These are phyloP conservation scores for Sinella curviseta DNA, from an alignment of 1,140 invertebrate genomes.

Conservation along the genomic window DNA sequence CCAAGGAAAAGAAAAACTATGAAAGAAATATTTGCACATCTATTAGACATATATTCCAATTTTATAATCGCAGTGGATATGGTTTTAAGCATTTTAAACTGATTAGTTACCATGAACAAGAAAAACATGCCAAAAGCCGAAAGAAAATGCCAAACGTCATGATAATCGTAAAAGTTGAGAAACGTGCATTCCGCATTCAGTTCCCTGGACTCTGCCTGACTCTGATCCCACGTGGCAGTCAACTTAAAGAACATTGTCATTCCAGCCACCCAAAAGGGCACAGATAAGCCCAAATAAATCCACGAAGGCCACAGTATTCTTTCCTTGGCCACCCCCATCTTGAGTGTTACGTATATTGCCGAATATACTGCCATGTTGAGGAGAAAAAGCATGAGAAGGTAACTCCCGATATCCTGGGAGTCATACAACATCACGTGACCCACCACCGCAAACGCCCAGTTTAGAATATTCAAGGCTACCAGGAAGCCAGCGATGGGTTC, in stretches of 20 bases:
- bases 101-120: constrained; percentile 48
- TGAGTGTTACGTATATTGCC: background rate
- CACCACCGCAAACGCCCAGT: background rate
- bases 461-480: background rate
- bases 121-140: constrained; percentile 39
- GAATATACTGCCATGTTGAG: background rate
- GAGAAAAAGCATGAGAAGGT: background rate
- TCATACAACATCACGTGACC: background rate
- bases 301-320: background rate
- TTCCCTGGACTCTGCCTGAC: constrained; percentile 39
- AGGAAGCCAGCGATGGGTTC: background rate
- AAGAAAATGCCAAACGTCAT: constrained; percentile 47
- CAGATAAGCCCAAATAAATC: background rate
- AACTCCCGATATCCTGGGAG: background rate
- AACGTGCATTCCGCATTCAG: constrained; percentile 38
- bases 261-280: background rate
- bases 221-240: background rate
- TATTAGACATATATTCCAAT: too few species aligned
- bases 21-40: too few species aligned
- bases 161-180: constrained; percentile 45
- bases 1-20: too few species aligned
- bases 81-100: too few species aligned
- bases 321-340: background rate
- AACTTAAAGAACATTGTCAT: background rate
- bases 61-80: too few species aligned